Evolutionary conservation across 2,113 vertebrate species (phyloP).

Genomic region (Psilopogon haemacephalus): DNA sequence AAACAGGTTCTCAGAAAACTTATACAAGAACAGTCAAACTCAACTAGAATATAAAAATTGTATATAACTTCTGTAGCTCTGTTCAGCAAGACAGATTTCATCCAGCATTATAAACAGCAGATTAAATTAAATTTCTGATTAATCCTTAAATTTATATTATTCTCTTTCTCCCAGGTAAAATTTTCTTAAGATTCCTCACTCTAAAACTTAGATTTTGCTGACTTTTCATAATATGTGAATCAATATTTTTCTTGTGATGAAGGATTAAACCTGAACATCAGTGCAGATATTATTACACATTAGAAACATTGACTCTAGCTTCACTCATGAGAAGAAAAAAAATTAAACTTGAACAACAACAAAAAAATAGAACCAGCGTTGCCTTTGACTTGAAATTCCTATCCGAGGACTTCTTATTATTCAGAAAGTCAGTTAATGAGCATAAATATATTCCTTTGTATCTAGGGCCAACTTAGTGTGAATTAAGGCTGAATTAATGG

Average conservation of each 20-base stretch:
- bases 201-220: neutral
- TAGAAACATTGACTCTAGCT: neutral
- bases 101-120: neutral
- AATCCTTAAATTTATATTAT: neutral
- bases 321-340: constrained; percentile 3
- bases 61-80: neutral
- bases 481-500: neutral
- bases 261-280: neutral
- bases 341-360: neutral
- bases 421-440: neutral
- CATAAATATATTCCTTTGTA: neutral
- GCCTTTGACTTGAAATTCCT: neutral
- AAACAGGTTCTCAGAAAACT: neutral
- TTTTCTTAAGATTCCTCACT: neutral
- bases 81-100: neutral
- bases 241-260: neutral
- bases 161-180: neutral
- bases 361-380: neutral
- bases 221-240: neutral
- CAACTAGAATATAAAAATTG: neutral
- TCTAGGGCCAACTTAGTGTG: neutral
- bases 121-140: neutral
- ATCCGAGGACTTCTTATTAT: neutral
- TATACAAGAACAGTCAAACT: neutral
- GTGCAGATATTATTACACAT: neutral